Base-by-base conservation (phyloP, 2,113 vertebrate genomes). In the Corydoras maculifer region DNA sequence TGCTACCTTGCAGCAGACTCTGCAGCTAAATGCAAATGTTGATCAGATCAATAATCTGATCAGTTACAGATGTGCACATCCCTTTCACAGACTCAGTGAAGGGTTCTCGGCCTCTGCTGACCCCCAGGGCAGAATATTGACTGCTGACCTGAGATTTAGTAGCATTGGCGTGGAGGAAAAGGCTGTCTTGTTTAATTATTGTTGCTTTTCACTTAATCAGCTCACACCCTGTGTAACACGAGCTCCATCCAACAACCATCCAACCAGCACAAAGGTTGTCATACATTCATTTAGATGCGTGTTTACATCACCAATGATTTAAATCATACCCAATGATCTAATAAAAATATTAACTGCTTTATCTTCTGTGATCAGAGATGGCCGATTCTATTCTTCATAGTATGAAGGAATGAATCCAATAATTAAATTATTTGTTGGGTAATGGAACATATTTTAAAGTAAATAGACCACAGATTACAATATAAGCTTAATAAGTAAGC, bases 1-100 rank as follows among this genome's bases (percentile, higher is more conserved):
- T 50, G 72, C 10, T 58, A 70, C 79, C 61, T 15, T 68, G 69
- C 71, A 76, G 4, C 73, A 82, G 66, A 54, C 64, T 75, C 69
- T 49, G 55, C 76, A 78, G 78, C 79, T 80, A 75, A 84, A 88
- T 86, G 80, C 79, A 81, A 83, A 84, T 53, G 35, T 51, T 69
- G 31, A 55, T 64, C 5, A 65, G 75, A 84, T 88, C 84, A 84
- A 83, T 86, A 78, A 51, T 63, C 59, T 49, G 59, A 74, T 84
- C 73, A 75, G 62, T 72, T 53, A 10, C 76, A 73, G 68, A 72
- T 78, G 75, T 65, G 60, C 54, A 8, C 55, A 9, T 73, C 32
- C 70, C 13, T 49, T 58, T 62, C 51, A 54, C 43, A 62, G 61
- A 61, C 69, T 48, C 66, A 9, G 11, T 65, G 51, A 68, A 10